These are phyloP conservation scores for Andricus quercusramuli DNA, from an alignment of 2,888 invertebrate genomes.

Conservation along the genomic window DNA sequence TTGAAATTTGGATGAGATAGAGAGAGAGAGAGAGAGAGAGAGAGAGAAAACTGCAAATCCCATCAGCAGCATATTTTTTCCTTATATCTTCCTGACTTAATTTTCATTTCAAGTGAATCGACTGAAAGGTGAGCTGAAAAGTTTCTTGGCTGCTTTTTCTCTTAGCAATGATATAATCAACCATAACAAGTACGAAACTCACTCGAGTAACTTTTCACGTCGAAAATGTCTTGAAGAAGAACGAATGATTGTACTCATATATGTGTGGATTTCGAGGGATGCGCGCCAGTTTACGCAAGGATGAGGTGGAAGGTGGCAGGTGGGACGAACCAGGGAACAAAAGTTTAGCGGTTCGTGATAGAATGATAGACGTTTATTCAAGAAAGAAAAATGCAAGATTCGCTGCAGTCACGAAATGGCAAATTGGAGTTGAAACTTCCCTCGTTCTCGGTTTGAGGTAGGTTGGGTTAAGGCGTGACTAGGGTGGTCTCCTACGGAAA, in stretches of 20 bases:
- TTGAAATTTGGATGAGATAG: too few species aligned
- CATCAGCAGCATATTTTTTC: neutral
- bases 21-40: too few species aligned
- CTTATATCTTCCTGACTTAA: neutral
- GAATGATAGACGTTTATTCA: slow-evolving; percentile 79
- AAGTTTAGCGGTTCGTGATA: slow-evolving; percentile 77
- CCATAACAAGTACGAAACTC: slow-evolving; percentile 30
- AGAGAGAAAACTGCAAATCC: neutral
- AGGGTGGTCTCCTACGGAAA: slow-evolving; percentile 48
- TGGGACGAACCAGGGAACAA: slow-evolving; percentile 68
- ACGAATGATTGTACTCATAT: neutral
- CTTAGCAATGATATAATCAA: slow-evolving; percentile 23
- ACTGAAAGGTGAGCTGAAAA: neutral
- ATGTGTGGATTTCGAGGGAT: slow-evolving; percentile 22
- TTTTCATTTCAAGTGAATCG: slow-evolving; percentile 2
- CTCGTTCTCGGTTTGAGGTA: slow-evolving; percentile 72
- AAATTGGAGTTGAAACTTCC: slow-evolving; percentile 78
- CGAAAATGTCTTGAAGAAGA: slow-evolving; percentile 35
- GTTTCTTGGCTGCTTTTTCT: slow-evolving; percentile 37
- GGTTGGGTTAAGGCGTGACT: slow-evolving; percentile 72
- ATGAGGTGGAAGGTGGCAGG: slow-evolving; percentile 57
- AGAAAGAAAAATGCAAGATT: slow-evolving; percentile 79
- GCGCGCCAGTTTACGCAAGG: slow-evolving; percentile 29
- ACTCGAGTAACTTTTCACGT: slow-evolving; percentile 16
- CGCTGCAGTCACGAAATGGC: slow-evolving; percentile 79